Evolutionary conservation across 2,797 vertebrate species (phyloP), one percentile per base, ranked within the genome.

Genomic region (Chanos chanos): DNA sequence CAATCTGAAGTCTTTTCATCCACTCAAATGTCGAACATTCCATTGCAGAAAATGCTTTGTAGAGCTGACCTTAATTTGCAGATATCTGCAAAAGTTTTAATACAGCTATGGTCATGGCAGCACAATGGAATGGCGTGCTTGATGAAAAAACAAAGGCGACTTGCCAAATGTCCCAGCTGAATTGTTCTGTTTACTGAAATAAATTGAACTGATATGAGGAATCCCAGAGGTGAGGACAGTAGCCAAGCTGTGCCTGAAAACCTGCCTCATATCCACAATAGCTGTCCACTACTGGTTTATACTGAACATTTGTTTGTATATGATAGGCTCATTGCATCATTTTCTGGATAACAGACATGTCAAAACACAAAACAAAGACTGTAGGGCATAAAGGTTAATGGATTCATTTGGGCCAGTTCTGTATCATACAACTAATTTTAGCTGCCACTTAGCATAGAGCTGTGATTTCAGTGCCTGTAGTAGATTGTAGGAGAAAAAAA

Each of bases 171-270:
- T 87, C 84, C 86, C 85, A 72, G 73, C 80, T 82, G 85, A 83
- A 81, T 81, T 81, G 73, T 68, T 83, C 76, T 74, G 80, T 85
- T 87, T 87, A 82, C 83, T 73, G 69, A 79, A 86, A 85, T 82
- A 85, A 87, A 87, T 84, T 85, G 80, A 86, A 87, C 76, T 79
- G 79, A 86, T 84, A 76, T 77, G 75, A 80, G 77, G 64, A 70
- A 80, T 82, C 83, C 81, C 86, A 78, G 72, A 78, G 81, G 80
- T 80, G 68, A 70, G 63, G 67, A 78, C 79, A 82, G 83, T 83
- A 80, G 78, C 85, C 81, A 76, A 73, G 78, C 77, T 82, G 77
- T 82, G 77, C 80, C 82, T 83, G 77, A 73, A 78, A 83, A 68
- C 74, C 64, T 58, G 57, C 34, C 55, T 65, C 30, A 56, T 66